A percentile compares a stretch with the other conserved stretches of the same genome.
These are phyloP conservation scores for Thyatira batis DNA, from an alignment of 2,888 invertebrate species.

Conservation along the genomic window DNA sequence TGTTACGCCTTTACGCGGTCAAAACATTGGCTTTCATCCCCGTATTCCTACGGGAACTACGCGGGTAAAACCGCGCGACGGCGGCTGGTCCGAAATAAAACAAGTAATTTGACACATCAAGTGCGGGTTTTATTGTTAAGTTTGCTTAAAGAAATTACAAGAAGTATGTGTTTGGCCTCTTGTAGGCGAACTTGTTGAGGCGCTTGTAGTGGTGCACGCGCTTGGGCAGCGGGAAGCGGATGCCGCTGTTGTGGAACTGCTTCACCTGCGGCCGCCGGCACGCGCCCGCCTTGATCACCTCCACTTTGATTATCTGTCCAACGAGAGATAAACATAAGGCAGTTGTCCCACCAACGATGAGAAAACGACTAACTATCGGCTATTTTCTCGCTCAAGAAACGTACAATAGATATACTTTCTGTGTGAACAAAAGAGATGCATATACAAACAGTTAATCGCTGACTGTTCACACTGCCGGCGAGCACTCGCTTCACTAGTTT, in stretches of 20 bases:
- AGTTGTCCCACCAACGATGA: too few relatives aligned
- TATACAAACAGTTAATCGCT: too few relatives aligned
- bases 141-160: conserved; percentile 66
- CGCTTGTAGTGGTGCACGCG: conserved; percentile 92
- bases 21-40: too few relatives aligned
- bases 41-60: too few relatives aligned
- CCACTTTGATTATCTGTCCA: conserved; percentile 99
- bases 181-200: conserved; percentile 92
- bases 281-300: conserved; percentile 93
- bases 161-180: conserved; percentile 92
- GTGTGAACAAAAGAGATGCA: too few relatives aligned
- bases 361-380: too few relatives aligned
- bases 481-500: too few relatives aligned
- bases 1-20: too few relatives aligned
- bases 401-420: too few relatives aligned
- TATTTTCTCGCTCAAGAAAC: too few relatives aligned
- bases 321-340: conserved; percentile 26
- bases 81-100: conserved; percentile 5
- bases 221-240: conserved; percentile 98
- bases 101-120: conserved; percentile 41
- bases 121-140: conserved; percentile 58
- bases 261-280: conserved; percentile 97
- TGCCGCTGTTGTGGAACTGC: conserved; percentile 98
- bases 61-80: too few relatives aligned
- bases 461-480: too few relatives aligned